Conservation (phyloP, 92 coral and sea anemone species). For the Ricordea florida region DNA sequence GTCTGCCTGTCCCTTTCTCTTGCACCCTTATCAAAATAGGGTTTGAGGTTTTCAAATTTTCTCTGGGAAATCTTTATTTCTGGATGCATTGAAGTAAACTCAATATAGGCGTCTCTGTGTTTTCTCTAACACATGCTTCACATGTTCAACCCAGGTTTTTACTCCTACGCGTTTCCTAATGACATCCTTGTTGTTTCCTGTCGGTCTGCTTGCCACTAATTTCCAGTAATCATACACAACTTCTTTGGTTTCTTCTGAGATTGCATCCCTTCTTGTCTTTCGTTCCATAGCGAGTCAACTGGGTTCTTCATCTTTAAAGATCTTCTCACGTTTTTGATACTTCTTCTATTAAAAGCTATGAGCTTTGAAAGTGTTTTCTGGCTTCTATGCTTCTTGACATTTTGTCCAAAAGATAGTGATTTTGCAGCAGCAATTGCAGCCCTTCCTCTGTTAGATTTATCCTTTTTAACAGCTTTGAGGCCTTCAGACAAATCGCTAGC, state of each 20-base stretch:
- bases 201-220: conserved; percentile 39
- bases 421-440: conserved; percentile 35
- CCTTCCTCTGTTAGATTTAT: conserved; percentile 37
- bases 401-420: conserved; percentile 44
- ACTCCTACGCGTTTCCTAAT: conserved; percentile 25
- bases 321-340: conserved; percentile 25
- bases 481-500: conserved; percentile 64
- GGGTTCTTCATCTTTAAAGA: conserved; percentile 43
- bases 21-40: not conserved
- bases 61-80: not conserved
- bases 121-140: conserved; percentile 45
- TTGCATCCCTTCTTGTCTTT: conserved; percentile 8
- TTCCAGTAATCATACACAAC: conserved; percentile 35
- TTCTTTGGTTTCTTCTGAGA: conserved; percentile 23
- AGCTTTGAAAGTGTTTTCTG: conserved; percentile 28
- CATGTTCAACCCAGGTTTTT: conserved; percentile 24
- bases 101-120: conserved; percentile 39
- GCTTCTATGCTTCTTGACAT: conserved; percentile 21
- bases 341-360: not conserved
- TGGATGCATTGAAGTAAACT: not conserved
- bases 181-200: conserved; percentile 46
- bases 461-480: conserved; percentile 25
- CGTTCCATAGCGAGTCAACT: conserved; percentile 22
- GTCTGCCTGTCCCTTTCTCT: not conserved
- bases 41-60: not conserved